Conservation (phyloP, 2,113 vertebrate species). For the Aptenodytes forsteri region DNA sequence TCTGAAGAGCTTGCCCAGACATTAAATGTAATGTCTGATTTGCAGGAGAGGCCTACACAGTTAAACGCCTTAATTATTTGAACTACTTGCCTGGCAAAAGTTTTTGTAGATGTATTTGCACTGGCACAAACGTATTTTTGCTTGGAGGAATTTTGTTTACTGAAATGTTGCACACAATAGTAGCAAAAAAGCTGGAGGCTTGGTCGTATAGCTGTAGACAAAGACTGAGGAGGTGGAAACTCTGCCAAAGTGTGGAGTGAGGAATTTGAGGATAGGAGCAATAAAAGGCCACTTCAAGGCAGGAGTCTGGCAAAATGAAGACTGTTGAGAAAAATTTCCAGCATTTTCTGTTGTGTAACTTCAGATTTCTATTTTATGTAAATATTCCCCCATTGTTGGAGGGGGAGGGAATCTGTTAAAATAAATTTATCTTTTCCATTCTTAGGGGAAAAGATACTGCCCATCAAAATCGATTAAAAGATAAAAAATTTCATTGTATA, state of each 20-base stretch:
- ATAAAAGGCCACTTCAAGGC: slow-evolving; percentile 23
- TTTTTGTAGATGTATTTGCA: background rate
- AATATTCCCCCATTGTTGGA: background rate
- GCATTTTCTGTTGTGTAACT: background rate
- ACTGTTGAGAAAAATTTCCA: background rate
- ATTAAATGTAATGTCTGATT: background rate
- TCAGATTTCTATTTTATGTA: slow-evolving; percentile 7
- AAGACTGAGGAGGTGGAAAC: background rate
- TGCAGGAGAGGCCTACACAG: background rate
- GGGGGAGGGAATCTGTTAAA: background rate
- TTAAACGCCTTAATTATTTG: background rate
- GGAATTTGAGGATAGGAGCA: slow-evolving; percentile 40
- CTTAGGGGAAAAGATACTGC: background rate
- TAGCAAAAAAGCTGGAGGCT: slow-evolving; percentile 3
- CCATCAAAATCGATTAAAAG: background rate
- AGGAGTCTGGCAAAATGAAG: background rate
- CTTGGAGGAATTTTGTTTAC: slow-evolving; percentile 21
- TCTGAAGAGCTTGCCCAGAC: background rate
- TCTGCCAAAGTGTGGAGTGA: background rate
- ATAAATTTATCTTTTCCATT: background rate
- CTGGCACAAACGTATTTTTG: background rate
- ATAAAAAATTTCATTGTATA: no score
- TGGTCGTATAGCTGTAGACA: background rate
- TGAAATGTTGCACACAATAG: slow-evolving; percentile 20
- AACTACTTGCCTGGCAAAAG: background rate